A percentile compares a stretch with the other conserved stretches of the same genome.
Conservation (phyloP, 2,888 invertebrate genomes). For the Rhagophthalmus giganteus region DNA sequence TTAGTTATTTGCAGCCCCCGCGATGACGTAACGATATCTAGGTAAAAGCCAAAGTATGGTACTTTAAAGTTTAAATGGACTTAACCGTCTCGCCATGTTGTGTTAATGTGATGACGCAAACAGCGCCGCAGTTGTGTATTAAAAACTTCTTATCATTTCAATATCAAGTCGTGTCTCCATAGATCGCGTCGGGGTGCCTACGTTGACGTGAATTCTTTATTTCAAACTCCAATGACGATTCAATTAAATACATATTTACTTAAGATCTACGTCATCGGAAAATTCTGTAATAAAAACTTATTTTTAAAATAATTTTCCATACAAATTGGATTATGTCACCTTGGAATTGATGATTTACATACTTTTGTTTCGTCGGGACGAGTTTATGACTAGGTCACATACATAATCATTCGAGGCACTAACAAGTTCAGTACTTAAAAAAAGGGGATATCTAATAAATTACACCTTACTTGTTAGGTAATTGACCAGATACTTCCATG, state of each 20-base stretch:
- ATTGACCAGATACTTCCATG: too few species aligned
- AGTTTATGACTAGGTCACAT: too few species aligned
- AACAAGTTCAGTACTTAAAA: too few species aligned
- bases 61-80: constrained; percentile 30
- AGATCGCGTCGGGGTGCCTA: constrained; percentile 13
- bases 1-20: constrained; percentile 19
- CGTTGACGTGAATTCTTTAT: constrained; percentile 2
- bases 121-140: constrained; percentile 20
- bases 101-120: constrained; percentile 24
- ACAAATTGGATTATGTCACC: background rate
- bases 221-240: background rate
- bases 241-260: background rate
- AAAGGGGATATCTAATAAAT: too few species aligned
- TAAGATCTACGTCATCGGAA: constrained; percentile 7
- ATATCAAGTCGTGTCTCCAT: constrained; percentile 12
- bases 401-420: too few species aligned
- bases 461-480: too few species aligned
- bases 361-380: too few species aligned
- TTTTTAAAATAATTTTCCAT: background rate
- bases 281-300: constrained; percentile 1
- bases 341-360: background rate
- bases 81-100: constrained; percentile 13
- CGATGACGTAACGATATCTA: constrained; percentile 16
- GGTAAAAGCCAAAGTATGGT: constrained; percentile 13
- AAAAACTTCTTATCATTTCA: constrained; percentile 15